phyloP scores from a whole-genome alignment of 2,113 vertebrate genomes.

The Cyphomyrus discorhynchus region DNA sequence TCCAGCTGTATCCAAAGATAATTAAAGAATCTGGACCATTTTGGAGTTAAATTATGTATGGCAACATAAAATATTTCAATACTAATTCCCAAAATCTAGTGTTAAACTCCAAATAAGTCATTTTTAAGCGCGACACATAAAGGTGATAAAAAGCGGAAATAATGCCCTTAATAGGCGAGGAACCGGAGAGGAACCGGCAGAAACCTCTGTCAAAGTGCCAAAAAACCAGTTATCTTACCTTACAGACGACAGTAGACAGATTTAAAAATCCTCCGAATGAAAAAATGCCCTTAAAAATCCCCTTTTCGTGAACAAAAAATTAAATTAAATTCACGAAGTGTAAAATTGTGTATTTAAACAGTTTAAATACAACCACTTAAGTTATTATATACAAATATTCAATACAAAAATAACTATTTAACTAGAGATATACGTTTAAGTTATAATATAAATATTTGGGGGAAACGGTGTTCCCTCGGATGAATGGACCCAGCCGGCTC shows the following conservation, averaged over 20 bases:
- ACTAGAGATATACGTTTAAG: neutral
- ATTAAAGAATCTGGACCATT: neutral
- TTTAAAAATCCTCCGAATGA: neutral
- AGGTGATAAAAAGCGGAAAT: neutral
- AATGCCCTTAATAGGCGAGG: neutral
- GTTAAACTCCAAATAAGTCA: neutral
- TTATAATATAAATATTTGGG: neutral
- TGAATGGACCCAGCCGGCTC: neutral
- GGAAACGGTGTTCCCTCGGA: neutral
- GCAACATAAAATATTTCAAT: neutral
- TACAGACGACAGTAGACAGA: neutral
- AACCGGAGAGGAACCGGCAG: neutral
- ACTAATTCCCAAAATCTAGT: neutral
- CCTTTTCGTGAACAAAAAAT: neutral
- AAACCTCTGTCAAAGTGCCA: neutral
- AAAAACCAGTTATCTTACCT: neutral
- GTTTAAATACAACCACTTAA: neutral
- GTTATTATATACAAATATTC: neutral
- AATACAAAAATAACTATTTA: neutral
- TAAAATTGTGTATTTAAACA: neutral
- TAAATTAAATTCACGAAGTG: neutral
- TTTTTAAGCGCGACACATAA: neutral
- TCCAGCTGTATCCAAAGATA: neutral
- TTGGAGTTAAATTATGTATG: neutral
- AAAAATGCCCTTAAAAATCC: neutral